Evolutionary conservation across 2,888 invertebrate species (phyloP), one percentile per base, ranked within the genome.

Genomic region (Metallyticus violacea): DNA sequence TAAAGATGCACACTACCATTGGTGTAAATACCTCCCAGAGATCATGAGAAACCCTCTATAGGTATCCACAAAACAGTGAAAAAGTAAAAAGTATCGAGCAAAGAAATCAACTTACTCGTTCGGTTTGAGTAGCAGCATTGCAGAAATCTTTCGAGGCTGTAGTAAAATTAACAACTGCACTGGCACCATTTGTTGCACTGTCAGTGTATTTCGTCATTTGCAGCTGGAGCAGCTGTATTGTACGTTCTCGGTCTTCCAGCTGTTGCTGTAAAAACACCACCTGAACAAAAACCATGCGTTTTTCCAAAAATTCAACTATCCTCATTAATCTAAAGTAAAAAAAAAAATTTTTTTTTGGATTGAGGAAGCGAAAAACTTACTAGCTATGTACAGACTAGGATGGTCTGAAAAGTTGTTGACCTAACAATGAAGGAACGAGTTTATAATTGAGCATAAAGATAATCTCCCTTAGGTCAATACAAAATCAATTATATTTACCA

Each of bases 41-140:
- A n/a, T n/a, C n/a, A n/a, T 26, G 26, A n/a, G 1, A 9, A 26
- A 40, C 27, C 76, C 22, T 84, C 6, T 26, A 62, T 7, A 3
- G 2, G 76, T 6, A 81, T 28, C 29, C 89, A 29, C 6, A n/a
- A n/a, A n/a, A n/a, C n/a, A 77, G n/a, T 22, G 1, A n/a, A 22
- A 77, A 77, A n/a, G n/a, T 77, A 77, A 77, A 15, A 80, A 79
- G 27, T 9, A 87, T 40, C 25, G 22, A 77, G 86, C 9, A 6
- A 40, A 84, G 79, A 85, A 77, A 87, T 81, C 81, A 85, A 79
- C 92, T 91, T 93, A 97, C 97, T 94, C 97, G 94, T 91, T 97
- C 97, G 40, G 97, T 97, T 93, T 97, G 97, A 90, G 97, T 97
- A 90, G 97, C 96, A 89, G 96, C 96, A 92, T 96, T 97, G 91